Evolutionary conservation across 30 jellyfish, hydroid and myxozoan genomes (phyloP), one percentile per base, ranked within the genome.

Genomic region (Nemopilema nomurai): DNA sequence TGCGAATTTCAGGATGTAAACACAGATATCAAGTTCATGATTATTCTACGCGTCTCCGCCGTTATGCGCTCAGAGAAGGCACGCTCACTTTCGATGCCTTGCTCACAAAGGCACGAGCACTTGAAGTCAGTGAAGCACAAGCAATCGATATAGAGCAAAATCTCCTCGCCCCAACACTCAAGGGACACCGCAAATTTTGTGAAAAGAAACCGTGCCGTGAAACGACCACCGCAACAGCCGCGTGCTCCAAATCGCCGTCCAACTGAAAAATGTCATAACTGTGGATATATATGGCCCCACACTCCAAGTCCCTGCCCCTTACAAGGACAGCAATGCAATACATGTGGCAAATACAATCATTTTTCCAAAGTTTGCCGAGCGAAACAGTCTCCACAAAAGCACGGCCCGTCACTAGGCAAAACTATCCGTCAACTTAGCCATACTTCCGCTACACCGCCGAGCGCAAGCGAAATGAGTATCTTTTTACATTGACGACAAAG

Each of bases 261-360:
- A 51, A 51, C 83, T 18, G 29, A 67, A 72, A 72, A 79, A 30
- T 79, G 80, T 57, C 72, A 32, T 29, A 79, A 79, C 16, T 79
- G 88, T 79, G 88, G 74, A 28, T 53, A 7, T 28, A 28, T 66
- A 25, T 79, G 88, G 87, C 88, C 80, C 67, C 82, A 79, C 49
- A 53, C 49, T 1, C 22, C 28, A 31, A 79, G 67, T 57, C 80
- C 65, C 8, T 79, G 88, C 33, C 88, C 88, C n/a, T 79, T 80
- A 16, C 82, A 53, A 41, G 86, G 86, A 57, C 79, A 76, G 28
- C 80, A 49, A 26, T 76, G 86, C 76, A 19, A 76, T 50, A 18
- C 31, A 4, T 76, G 86, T 52, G 86, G 86, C 76, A 76, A 76
- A 20, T 13, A 7, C 79, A 52, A 49, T 28, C 76, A 76, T 29